Evolutionary conservation across 2,888 invertebrate species (phyloP).

Genomic region (Junonia oenone): DNA sequence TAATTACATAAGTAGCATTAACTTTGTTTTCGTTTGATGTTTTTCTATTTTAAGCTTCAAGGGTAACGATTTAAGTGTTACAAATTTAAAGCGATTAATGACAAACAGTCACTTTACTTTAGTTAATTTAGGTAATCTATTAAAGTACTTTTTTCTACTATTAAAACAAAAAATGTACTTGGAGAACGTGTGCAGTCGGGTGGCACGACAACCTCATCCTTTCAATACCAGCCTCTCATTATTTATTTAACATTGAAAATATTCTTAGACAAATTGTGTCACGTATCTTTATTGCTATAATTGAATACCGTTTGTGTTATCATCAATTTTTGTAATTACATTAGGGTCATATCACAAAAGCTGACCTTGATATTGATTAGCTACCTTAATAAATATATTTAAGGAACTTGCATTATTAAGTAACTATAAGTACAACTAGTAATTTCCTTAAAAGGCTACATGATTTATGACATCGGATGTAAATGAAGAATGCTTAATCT

Average conservation of each 20-base stretch:
- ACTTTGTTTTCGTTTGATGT: neutral
- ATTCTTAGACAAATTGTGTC: constrained; percentile 22
- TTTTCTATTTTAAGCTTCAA: neutral
- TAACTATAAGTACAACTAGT: no score
- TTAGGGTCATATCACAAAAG: no score
- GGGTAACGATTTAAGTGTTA: no score
- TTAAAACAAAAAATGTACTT: constrained; percentile 15
- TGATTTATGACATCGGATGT: neutral
- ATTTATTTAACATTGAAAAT: constrained; percentile 30
- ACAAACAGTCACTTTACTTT: neutral
- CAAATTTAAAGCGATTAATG: neutral
- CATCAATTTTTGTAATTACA: neutral
- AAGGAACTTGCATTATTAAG: no score
- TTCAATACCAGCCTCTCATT: constrained; percentile 34
- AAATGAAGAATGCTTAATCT: neutral
- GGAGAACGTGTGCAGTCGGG: constrained; percentile 22
- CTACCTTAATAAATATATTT: no score
- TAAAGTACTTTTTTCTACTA: neutral
- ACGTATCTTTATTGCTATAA: constrained; percentile 30
- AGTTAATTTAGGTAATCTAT: constrained; percentile 4
- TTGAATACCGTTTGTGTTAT: neutral
- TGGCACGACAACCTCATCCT: constrained; percentile 33
- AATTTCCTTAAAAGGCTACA: no score
- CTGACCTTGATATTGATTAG: no score
- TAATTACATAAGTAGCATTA: neutral